Evolutionary conservation across 2,888 invertebrate genomes (phyloP).

Genomic region (Drosophila buzzatii): DNA sequence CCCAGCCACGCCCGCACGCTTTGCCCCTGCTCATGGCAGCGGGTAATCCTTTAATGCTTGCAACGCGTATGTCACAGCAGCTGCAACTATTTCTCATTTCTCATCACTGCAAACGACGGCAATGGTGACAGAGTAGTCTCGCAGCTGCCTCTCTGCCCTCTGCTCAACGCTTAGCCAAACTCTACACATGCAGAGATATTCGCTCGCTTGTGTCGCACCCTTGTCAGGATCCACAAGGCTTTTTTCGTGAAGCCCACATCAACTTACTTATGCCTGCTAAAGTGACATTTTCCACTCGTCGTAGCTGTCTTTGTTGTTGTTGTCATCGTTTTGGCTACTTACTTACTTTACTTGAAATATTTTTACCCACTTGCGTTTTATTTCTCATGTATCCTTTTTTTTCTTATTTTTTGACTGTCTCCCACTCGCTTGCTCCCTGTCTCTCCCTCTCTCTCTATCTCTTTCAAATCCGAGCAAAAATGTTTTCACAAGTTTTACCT

Average conservation of each 20-base stretch:
- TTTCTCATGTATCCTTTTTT: slow-evolving; percentile 34
- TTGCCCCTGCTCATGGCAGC: slow-evolving; percentile 33
- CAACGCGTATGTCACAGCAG: slow-evolving; percentile 73
- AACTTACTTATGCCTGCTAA: slow-evolving; percentile 55
- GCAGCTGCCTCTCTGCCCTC: background rate
- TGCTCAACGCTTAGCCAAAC: background rate
- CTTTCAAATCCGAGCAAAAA: slow-evolving; percentile 55
- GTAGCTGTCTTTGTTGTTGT: slow-evolving; percentile 8
- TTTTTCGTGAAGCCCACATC: slow-evolving; percentile 35
- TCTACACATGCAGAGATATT: background rate
- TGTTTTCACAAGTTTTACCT: slow-evolving; percentile 53
- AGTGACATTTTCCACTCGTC: slow-evolving; percentile 64
- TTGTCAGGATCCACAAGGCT: slow-evolving; percentile 33
- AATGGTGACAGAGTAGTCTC: slow-evolving; percentile 54
- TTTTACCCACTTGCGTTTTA: slow-evolving; percentile 51
- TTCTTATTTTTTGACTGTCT: slow-evolving; percentile 5
- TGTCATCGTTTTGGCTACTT: slow-evolving; percentile 57
- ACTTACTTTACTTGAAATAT: slow-evolving; percentile 65
- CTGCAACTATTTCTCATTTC: slow-evolving; percentile 73
- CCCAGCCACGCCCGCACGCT: background rate
- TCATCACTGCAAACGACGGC: slow-evolving; percentile 48
- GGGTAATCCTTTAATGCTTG: slow-evolving; percentile 72
- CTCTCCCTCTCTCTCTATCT: background rate
- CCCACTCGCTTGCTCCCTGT: background rate
- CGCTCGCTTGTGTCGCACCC: slow-evolving; percentile 18